phyloP scores from a whole-genome alignment of 2,113 vertebrate genomes.

The Synodontis membranacea region DNA sequence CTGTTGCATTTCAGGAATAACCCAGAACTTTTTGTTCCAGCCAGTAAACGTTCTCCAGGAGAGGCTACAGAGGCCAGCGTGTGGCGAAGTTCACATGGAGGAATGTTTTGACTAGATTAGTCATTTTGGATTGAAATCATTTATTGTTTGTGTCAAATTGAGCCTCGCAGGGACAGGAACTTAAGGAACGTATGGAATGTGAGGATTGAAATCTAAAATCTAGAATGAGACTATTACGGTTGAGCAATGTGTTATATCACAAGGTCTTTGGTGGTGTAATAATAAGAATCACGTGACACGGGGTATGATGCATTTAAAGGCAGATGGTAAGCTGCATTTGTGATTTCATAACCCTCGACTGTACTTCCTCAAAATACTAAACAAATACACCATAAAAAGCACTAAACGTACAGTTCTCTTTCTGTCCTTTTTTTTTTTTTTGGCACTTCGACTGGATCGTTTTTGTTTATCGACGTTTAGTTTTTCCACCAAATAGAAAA shows the following conservation, averaged over 20 bases:
- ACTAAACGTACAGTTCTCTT: not conserved
- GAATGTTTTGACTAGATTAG: not conserved
- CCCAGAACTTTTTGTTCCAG: constrained; percentile 68
- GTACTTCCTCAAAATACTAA: not conserved
- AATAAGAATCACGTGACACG: not conserved
- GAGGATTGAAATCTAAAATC: not conserved
- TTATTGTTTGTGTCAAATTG: not conserved
- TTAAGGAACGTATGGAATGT: too few relatives aligned
- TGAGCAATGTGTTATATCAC: not conserved
- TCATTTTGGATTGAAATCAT: not conserved
- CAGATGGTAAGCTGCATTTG: not conserved
- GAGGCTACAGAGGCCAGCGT: not conserved
- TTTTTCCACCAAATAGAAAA: not conserved
- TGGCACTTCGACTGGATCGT: not conserved
- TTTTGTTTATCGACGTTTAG: not conserved
- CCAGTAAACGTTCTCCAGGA: constrained; percentile 1
- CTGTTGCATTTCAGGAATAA: constrained; percentile 63
- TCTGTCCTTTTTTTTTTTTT: not conserved
- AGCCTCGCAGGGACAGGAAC: not conserved
- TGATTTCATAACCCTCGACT: not conserved
- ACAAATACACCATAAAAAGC: not conserved
- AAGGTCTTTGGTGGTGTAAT: too few relatives aligned
- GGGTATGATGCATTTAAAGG: not conserved
- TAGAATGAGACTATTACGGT: not conserved
- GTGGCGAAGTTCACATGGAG: not conserved